These are phyloP conservation scores for Emys orbicularis DNA, from an alignment of 2,797 vertebrate species.

Conservation along the genomic window DNA sequence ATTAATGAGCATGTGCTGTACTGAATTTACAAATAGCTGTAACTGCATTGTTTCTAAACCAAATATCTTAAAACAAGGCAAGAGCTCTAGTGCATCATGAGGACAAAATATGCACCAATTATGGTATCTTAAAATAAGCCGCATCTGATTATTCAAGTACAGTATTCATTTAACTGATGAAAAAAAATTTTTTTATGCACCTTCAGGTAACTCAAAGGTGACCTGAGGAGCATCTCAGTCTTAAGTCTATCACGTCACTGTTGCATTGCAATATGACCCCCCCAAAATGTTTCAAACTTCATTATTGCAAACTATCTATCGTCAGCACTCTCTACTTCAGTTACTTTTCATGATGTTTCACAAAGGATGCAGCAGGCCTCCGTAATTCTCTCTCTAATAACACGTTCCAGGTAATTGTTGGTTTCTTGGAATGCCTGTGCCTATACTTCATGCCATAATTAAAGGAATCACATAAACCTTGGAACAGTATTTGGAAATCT, in stretches of 20 bases:
- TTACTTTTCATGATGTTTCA: constrained; percentile 63
- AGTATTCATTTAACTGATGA: background rate
- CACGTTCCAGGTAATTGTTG: constrained; percentile 78
- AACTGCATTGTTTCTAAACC: background rate
- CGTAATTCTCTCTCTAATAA: constrained; percentile 76
- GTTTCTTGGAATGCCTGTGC: constrained; percentile 73
- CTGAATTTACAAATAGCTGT: background rate
- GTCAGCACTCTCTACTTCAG: constrained; percentile 42
- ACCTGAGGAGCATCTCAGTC: background rate
- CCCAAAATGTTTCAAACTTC: constrained; percentile 24
- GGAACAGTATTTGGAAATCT: constrained; percentile 72
- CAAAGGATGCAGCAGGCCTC: constrained; percentile 71
- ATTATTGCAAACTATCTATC: constrained; percentile 41
- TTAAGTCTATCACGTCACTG: background rate
- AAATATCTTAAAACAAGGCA: background rate
- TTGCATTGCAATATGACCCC: background rate
- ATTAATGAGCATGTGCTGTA: background rate
- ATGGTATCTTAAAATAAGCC: background rate
- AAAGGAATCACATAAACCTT: constrained; percentile 79
- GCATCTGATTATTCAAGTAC: background rate
- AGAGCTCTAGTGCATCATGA: background rate
- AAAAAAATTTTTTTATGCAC: background rate
- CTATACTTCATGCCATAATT: constrained; percentile 82
- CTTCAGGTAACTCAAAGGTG: background rate
- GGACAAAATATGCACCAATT: background rate